These are phyloP conservation scores for Eupeodes luniger DNA, from an alignment of 2,888 invertebrate species.

Conservation along the genomic window DNA sequence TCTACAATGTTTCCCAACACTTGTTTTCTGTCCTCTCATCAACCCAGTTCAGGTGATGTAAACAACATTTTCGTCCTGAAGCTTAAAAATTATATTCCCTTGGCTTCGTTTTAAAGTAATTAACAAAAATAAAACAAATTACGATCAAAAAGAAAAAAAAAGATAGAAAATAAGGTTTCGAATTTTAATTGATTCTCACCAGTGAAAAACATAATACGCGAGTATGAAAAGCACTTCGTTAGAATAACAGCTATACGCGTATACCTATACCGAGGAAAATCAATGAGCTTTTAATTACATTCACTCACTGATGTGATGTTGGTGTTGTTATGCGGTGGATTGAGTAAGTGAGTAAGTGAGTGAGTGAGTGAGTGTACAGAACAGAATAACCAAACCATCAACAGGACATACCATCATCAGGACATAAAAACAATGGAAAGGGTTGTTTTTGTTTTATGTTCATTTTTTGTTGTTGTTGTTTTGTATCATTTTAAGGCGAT, in stretches of 20 bases:
- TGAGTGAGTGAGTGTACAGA: not conserved
- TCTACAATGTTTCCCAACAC: conserved; percentile 12
- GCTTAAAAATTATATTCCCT: conserved; percentile 21
- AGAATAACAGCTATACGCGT: conserved; percentile 11
- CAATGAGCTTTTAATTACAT: conserved; percentile 29
- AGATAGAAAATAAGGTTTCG: conserved; percentile 6
- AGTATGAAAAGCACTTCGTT: conserved; percentile 19
- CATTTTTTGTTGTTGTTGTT: no score
- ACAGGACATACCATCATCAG: no score
- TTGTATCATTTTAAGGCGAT: conserved; percentile 11
- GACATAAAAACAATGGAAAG: not conserved
- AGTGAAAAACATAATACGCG: conserved; percentile 16
- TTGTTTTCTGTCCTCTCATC: conserved; percentile 8
- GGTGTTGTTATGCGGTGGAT: not conserved
- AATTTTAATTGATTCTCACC: conserved; percentile 23
- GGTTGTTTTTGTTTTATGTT: not conserved
- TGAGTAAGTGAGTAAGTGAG: not conserved
- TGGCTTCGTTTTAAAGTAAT: conserved; percentile 23
- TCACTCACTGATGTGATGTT: not conserved
- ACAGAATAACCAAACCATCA: conserved; percentile 2
- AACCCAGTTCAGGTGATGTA: conserved; percentile 4
- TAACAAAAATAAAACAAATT: not conserved
- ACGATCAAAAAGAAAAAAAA: not conserved
- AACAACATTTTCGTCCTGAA: conserved; percentile 17
- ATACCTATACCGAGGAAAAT: conserved; percentile 3